Evolutionary conservation across 2,797 vertebrate genomes (phyloP).

Genomic region (Danio tinwini): DNA sequence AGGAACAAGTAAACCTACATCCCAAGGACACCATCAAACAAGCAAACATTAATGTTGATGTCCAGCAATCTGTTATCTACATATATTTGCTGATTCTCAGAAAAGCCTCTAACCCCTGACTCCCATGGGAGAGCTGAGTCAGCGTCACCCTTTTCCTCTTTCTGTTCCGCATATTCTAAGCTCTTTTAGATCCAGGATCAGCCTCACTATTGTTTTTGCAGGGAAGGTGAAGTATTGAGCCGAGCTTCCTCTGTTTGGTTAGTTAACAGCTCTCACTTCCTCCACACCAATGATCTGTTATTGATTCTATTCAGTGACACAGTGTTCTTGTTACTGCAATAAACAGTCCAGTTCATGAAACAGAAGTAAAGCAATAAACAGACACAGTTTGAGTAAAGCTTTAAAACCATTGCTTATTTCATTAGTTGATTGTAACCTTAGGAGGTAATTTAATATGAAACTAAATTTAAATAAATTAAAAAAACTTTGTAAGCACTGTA

Average conservation of each 20-base stretch:
- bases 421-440: not conserved
- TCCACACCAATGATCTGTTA: not conserved
- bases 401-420: not conserved
- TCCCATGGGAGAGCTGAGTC: not conserved
- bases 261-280: conserved; percentile 52
- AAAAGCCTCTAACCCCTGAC: not conserved
- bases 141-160: conserved; percentile 3
- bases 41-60: not conserved
- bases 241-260: conserved; percentile 47
- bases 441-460: not conserved
- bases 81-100: conserved; percentile 28
- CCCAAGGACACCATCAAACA: not conserved
- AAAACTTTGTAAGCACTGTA: too few species aligned
- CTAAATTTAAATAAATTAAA: not conserved
- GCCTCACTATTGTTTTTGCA: not conserved
- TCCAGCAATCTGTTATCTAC: not conserved
- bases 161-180: not conserved
- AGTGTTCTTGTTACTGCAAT: conserved; percentile 31
- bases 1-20: not conserved
- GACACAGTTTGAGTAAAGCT: not conserved
- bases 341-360: conserved; percentile 44
- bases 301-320: conserved; percentile 5
- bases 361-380: conserved; percentile 19
- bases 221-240: not conserved
- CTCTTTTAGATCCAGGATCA: not conserved